These are phyloP conservation scores for Eonycteris spelaea DNA, from an alignment of 2,113 vertebrate species.

Conservation along the genomic window DNA sequence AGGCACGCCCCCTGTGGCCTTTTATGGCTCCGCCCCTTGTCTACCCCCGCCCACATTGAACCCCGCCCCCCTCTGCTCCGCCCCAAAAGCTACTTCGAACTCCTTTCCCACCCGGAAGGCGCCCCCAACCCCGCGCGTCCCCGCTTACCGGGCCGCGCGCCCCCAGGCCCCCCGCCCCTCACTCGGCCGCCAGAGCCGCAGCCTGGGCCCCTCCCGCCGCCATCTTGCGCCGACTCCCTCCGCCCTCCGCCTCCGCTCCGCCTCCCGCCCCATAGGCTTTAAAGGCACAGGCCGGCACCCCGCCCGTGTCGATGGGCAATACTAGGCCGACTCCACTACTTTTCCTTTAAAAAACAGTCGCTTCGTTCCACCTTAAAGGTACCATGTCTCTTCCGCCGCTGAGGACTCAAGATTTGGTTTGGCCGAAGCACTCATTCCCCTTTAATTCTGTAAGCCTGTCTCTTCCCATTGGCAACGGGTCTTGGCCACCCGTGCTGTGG, in stretches of 20 bases:
- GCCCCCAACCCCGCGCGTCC: slow-evolving; percentile 45
- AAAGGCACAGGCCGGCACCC: slow-evolving; percentile 48
- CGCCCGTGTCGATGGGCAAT: neutral
- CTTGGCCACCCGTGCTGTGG: neutral
- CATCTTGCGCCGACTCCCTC: slow-evolving; percentile 74
- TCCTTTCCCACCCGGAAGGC: slow-evolving; percentile 23
- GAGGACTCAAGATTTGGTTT: neutral
- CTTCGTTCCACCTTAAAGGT: slow-evolving; percentile 59
- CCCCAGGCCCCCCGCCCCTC: slow-evolving; percentile 68
- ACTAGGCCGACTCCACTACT: slow-evolving; percentile 52
- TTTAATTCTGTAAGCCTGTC: slow-evolving; percentile 61
- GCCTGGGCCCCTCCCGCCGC: slow-evolving; percentile 71
- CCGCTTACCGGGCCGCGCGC: slow-evolving; percentile 67
- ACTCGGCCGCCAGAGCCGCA: slow-evolving; percentile 60
- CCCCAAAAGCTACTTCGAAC: slow-evolving; percentile 11
- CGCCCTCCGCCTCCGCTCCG: slow-evolving; percentile 61
- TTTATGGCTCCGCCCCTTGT: neutral
- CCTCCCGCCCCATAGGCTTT: slow-evolving; percentile 54
- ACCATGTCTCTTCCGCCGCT: neutral
- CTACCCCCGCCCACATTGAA: slow-evolving; percentile 36
- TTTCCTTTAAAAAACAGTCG: slow-evolving; percentile 60
- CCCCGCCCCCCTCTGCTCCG: slow-evolving; percentile 56
- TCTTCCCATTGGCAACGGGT: neutral
- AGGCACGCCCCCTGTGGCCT: neutral
- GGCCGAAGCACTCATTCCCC: slow-evolving; percentile 41